These are phyloP conservation scores for Smithornis capensis DNA, from an alignment of 2,113 vertebrate species.

Conservation along the genomic window DNA sequence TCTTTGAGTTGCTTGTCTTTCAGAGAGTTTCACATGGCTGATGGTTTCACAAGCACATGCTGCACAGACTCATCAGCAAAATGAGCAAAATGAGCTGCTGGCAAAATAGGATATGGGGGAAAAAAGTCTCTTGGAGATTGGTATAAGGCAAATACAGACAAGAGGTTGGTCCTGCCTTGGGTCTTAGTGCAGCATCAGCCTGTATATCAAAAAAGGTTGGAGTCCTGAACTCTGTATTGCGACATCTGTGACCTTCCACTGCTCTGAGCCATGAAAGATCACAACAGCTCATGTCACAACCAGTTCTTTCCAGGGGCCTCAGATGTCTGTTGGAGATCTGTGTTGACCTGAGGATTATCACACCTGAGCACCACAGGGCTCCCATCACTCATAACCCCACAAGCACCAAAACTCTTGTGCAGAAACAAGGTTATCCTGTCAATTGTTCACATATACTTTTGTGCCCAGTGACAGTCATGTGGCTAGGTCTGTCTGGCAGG, in stretches of 20 bases:
- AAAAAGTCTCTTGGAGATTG: background rate
- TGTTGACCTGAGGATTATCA: background rate
- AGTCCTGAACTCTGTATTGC: background rate
- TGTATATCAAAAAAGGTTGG: background rate
- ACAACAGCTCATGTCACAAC: background rate
- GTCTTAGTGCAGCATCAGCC: background rate
- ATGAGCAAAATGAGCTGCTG: background rate
- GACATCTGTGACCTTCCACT: background rate
- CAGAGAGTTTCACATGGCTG: background rate
- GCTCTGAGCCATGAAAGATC: background rate
- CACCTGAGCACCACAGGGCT: background rate
- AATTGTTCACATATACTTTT: background rate
- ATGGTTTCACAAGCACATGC: background rate
- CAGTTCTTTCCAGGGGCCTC: background rate
- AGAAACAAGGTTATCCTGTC: background rate
- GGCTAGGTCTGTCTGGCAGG: background rate
- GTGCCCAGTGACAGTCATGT: background rate
- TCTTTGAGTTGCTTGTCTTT: background rate
- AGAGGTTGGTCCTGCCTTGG: background rate
- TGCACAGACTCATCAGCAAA: no score
- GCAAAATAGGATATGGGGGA: background rate
- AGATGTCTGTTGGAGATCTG: background rate
- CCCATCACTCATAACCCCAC: background rate
- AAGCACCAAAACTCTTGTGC: background rate
- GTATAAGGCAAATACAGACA: background rate